Base-by-base conservation (phyloP, 2,113 vertebrate species). In the Scortum barcoo region DNA sequence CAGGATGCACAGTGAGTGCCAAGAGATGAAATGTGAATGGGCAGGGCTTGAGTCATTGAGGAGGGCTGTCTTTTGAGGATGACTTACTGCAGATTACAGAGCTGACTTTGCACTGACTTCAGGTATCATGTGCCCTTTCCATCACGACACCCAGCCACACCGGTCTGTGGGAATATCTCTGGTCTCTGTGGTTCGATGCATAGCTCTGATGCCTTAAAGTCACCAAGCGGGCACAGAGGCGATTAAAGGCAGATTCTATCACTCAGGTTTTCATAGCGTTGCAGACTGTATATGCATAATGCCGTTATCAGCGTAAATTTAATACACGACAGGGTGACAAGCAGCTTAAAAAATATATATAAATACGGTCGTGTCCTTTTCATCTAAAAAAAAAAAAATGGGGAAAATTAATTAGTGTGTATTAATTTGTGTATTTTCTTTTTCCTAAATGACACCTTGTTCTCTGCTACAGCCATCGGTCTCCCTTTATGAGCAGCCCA, bases 71-170 rank as follows among this genome's bases (percentile, higher is more conserved):
- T 54, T 51, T 19, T 44, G 42, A 50, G 69, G 62, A 26, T 51
- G 33, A 80, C 80, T 71, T 66, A 77, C 61, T 38, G 14, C 24
- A 57, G 61, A 81, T 77, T 63, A 54, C 57, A 40, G 48, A 60
- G 26, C 50, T 78, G 50, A 69, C 30, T 28, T 26, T 74, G 69
- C 63, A 53, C 33, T 68, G 70, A 46, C 67, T 81, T 19, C 26
- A 76, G 68, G 68, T 26, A 57, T 75, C 54, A 63, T 28, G 38
- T 72, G 30, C 20, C 19, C 28, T 61, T 77, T 78, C 60, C 36
- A 74, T 87, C 69, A 24, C 53, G 80, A 38, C 58, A 46, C 79
- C 7, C 50, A 46, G 79, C 36, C 26, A 24, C 20, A 38, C 7
- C 50, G 8, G 13, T 24, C 40, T 5, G 51, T 26, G 46, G 56